These are phyloP conservation scores for Heteractis magnifica DNA, from an alignment of 92 coral and sea anemone species.

Conservation along the genomic window DNA sequence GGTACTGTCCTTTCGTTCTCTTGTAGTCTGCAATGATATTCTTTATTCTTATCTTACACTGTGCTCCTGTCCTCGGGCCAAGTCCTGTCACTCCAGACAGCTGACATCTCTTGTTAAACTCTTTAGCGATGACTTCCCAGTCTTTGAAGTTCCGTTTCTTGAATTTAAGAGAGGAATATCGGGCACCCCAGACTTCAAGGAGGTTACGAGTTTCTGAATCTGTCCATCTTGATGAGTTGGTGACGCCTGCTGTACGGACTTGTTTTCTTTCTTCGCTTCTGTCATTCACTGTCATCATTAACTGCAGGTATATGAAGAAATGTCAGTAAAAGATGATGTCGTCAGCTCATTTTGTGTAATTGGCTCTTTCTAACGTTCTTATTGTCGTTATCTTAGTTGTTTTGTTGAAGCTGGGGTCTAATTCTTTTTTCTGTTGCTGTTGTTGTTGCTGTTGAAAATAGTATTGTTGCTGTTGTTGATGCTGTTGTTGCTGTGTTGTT, in stretches of 20 bases:
- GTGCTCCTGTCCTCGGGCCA: conserved; percentile 82
- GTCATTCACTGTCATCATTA: not conserved
- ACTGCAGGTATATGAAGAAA: not conserved
- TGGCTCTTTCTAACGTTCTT: not conserved
- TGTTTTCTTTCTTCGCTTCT: conserved; percentile 12
- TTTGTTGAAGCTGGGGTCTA: not conserved
- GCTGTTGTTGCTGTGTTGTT: no score
- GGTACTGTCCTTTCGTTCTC: conserved; percentile 61
- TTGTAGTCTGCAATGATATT: conserved; percentile 82
- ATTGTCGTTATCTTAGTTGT: not conserved
- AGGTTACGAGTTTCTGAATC: conserved; percentile 71
- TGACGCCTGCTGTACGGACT: conserved; percentile 17
- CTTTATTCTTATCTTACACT: conserved; percentile 83
- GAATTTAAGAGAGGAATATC: conserved; percentile 60
- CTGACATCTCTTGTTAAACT: conserved; percentile 66
- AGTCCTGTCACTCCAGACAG: conserved; percentile 56
- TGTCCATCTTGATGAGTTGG: conserved; percentile 82
- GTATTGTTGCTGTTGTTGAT: no score
- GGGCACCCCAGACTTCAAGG: conserved; percentile 71
- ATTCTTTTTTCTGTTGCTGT: no score
- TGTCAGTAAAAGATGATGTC: not conserved
- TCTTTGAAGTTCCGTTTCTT: conserved; percentile 79
- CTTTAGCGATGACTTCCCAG: conserved; percentile 78
- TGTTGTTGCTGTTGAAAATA: no score
- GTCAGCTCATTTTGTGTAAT: not conserved